A percentile compares a stretch with the other conserved stretches of the same genome.
phyloP scores from a whole-genome alignment of 2,797 vertebrate species.

The Sciaenops ocellatus region DNA sequence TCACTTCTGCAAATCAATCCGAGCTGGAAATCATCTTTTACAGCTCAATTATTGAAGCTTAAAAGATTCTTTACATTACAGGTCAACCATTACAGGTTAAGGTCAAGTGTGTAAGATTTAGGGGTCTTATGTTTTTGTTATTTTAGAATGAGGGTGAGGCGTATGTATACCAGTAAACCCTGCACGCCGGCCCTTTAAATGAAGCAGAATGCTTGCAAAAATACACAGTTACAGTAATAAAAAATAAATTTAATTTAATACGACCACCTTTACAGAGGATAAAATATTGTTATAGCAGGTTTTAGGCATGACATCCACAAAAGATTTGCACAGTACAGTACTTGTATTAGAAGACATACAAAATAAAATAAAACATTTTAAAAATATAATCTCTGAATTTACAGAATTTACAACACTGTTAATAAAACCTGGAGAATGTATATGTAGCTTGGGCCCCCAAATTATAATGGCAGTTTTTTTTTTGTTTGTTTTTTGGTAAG shows the following conservation, averaged over 20 bases:
- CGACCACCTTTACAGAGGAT: not conserved
- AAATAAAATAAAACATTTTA: not conserved
- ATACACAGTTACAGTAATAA: not conserved
- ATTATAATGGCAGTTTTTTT: not conserved
- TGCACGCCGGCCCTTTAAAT: not conserved
- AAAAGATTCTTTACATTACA: not conserved
- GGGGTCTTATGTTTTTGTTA: too few species aligned
- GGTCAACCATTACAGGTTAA: too few species aligned
- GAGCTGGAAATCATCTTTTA: not conserved
- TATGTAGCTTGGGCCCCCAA: too few species aligned
- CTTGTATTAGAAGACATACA: not conserved
- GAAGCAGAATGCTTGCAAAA: not conserved
- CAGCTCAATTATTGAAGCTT: not conserved
- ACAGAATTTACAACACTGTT: slow-evolving; percentile 42
- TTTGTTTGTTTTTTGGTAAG: too few species aligned
- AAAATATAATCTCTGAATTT: slow-evolving; percentile 49
- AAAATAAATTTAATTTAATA: not conserved
- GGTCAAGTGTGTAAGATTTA: too few species aligned
- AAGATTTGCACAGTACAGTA: not conserved
- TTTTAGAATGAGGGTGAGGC: too few species aligned
- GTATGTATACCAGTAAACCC: too few species aligned
- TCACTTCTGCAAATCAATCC: not conserved
- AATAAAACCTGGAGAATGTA: not conserved
- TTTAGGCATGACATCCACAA: not conserved
- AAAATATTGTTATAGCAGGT: not conserved